Evolutionary conservation across 2,888 invertebrate genomes (phyloP).

Genomic region (Bombylius major): DNA sequence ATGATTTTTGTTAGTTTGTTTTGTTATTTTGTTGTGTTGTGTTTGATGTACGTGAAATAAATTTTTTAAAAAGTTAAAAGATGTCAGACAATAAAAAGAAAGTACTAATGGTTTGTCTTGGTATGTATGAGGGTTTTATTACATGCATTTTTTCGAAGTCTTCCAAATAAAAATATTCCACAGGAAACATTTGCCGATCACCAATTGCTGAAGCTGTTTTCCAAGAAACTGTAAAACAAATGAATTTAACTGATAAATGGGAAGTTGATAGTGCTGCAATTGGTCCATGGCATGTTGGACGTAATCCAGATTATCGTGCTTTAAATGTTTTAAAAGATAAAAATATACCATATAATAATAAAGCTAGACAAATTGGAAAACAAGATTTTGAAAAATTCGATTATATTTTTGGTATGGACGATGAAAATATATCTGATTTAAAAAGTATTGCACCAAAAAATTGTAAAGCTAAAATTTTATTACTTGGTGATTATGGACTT

Average conservation of each 20-base stretch:
- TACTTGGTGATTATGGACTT: constrained; percentile 81
- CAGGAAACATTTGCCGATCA: constrained; percentile 91
- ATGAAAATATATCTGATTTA: constrained; percentile 66
- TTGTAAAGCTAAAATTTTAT: constrained; percentile 57
- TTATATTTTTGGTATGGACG: constrained; percentile 93
- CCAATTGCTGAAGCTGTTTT: constrained; percentile 94
- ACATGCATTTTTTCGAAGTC: too few relatives aligned
- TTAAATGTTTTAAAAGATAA: constrained; percentile 56
- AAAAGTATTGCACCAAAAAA: constrained; percentile 46
- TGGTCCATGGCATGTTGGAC: constrained; percentile 80
- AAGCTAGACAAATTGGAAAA: constrained; percentile 59
- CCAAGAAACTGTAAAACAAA: constrained; percentile 56
- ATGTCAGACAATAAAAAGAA: background rate
- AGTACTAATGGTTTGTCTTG: constrained; percentile 33
- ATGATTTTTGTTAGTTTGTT: too few relatives aligned
- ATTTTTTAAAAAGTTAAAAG: background rate
- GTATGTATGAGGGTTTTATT: constrained; percentile 16
- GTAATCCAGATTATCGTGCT: constrained; percentile 67
- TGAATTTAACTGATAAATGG: constrained; percentile 54
- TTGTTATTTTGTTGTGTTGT: too few relatives aligned
- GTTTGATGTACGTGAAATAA: too few relatives aligned
- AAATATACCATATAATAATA: constrained; percentile 58
- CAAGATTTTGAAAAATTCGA: constrained; percentile 71
- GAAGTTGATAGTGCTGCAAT: constrained; percentile 82
- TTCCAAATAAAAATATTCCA: constrained; percentile 4